Percentiles rank a stretch among this genome's conserved stretches.
Evolutionary conservation across 2,888 invertebrate genomes (phyloP).

Genomic region (Dendrolimus pini): DNA sequence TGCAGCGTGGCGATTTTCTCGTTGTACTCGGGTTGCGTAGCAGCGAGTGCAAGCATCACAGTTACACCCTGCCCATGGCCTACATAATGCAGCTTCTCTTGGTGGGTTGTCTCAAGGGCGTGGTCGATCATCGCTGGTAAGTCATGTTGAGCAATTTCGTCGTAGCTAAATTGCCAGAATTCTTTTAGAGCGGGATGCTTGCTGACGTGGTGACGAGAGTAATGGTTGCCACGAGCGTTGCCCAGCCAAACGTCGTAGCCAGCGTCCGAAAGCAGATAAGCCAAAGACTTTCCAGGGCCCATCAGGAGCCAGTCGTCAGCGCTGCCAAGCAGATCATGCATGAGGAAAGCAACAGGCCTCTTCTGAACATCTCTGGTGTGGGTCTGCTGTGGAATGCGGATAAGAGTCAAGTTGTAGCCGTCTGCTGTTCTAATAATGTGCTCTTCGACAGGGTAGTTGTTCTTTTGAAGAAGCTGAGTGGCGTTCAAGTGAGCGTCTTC

Average conservation of each 20-base stretch:
- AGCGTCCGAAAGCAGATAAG: slow-evolving; percentile 51
- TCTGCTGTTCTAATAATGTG: slow-evolving; percentile 57
- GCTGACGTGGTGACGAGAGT: slow-evolving; percentile 50
- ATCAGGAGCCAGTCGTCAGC: slow-evolving; percentile 82
- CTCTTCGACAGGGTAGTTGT: slow-evolving; percentile 51
- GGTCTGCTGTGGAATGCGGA: slow-evolving; percentile 52
- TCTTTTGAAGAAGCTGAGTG: slow-evolving; percentile 45
- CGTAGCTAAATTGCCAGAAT: slow-evolving; percentile 64
- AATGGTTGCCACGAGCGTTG: slow-evolving; percentile 60
- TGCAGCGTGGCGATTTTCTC: slow-evolving; percentile 55
- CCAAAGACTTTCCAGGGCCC: slow-evolving; percentile 72
- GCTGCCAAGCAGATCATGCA: slow-evolving; percentile 81
- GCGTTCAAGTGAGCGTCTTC: slow-evolving; percentile 39
- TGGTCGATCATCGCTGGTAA: slow-evolving; percentile 64
- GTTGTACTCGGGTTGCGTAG: slow-evolving; percentile 51
- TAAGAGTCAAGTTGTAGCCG: slow-evolving; percentile 57
- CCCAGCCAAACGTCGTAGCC: slow-evolving; percentile 69
- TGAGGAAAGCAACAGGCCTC: slow-evolving; percentile 67
- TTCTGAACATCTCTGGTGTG: slow-evolving; percentile 26
- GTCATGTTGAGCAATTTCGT: slow-evolving; percentile 61
- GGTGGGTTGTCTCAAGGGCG: slow-evolving; percentile 39
- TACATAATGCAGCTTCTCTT: slow-evolving; percentile 53
- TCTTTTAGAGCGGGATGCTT: slow-evolving; percentile 47
- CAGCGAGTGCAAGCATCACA: slow-evolving; percentile 48
- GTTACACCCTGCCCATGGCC: slow-evolving; percentile 56